Conservation (phyloP, 2,888 invertebrate genomes). For the Zonitis immaculata region DNA sequence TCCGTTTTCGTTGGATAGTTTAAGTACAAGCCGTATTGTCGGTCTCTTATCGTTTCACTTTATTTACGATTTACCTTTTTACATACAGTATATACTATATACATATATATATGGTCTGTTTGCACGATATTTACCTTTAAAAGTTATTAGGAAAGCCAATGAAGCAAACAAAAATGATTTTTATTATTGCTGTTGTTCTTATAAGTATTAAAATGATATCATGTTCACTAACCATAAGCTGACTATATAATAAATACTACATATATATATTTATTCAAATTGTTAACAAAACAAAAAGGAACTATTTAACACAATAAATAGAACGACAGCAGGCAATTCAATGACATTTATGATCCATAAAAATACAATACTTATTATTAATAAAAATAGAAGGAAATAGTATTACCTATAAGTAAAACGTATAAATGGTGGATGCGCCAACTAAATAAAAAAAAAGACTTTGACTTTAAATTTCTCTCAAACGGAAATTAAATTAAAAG, state of each 20-base stretch:
- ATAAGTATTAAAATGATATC: neutral
- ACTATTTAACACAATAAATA: neutral
- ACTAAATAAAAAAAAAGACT: too few species aligned
- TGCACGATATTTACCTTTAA: constrained; percentile 5
- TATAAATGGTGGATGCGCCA: too few species aligned
- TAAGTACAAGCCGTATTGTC: neutral
- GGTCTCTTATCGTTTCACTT: constrained; percentile 2
- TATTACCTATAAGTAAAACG: too few species aligned
- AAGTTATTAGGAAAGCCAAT: neutral
- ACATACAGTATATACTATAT: too few species aligned
- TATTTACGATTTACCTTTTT: constrained; percentile 1
- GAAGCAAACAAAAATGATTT: neutral
- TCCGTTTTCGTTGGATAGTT: neutral
- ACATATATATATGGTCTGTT: neutral
- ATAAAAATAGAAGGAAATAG: neutral
- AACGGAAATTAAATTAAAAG: too few species aligned
- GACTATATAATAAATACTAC: too few species aligned
- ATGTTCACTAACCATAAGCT: constrained; percentile 1
- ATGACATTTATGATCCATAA: neutral
- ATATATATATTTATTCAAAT: constrained; percentile 2
- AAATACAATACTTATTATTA: neutral
- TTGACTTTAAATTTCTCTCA: too few species aligned
- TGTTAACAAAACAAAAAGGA: neutral
- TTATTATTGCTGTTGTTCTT: too few species aligned
- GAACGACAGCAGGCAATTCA: neutral